Conservation (phyloP, 2,797 vertebrate species). For the Brotula barbata region DNA sequence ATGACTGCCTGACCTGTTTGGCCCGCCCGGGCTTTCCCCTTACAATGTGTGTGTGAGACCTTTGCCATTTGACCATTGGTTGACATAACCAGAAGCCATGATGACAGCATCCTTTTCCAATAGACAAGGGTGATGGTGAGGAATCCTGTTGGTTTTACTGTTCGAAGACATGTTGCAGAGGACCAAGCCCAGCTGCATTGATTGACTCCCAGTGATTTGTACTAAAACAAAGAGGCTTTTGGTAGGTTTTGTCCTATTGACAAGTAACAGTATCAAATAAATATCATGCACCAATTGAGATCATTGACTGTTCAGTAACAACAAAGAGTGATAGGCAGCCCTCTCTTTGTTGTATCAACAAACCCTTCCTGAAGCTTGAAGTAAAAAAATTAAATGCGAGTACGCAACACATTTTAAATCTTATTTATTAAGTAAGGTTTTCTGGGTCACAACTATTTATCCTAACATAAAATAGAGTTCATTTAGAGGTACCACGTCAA, state of each 20-base stretch:
- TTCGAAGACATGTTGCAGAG: slow-evolving; percentile 71
- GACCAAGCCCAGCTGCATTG: slow-evolving; percentile 52
- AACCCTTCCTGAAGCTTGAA: background rate
- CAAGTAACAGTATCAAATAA: background rate
- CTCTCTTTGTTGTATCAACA: background rate
- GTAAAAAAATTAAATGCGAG: too few species aligned
- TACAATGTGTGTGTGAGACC: slow-evolving; percentile 93
- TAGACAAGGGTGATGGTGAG: slow-evolving; percentile 99
- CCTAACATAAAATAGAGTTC: background rate
- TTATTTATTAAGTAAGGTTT: too few species aligned
- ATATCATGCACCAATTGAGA: slow-evolving; percentile 1
- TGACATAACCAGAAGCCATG: slow-evolving; percentile 98
- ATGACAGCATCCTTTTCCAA: slow-evolving; percentile 98
- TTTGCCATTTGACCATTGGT: slow-evolving; percentile 98
- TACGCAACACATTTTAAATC: too few species aligned
- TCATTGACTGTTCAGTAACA: background rate
- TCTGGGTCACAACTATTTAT: background rate
- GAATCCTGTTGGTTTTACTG: slow-evolving; percentile 84
- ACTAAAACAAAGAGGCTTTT: background rate
- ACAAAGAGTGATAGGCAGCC: background rate
- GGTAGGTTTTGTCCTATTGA: slow-evolving; percentile 9
- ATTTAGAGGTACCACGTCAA: too few species aligned
- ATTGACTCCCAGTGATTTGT: slow-evolving; percentile 37
- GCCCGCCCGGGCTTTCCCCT: slow-evolving; percentile 91
- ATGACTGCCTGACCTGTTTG: slow-evolving; percentile 96